These are phyloP conservation scores for Herminia tarsipennalis DNA, from an alignment of 2,888 invertebrate species.

Conservation along the genomic window DNA sequence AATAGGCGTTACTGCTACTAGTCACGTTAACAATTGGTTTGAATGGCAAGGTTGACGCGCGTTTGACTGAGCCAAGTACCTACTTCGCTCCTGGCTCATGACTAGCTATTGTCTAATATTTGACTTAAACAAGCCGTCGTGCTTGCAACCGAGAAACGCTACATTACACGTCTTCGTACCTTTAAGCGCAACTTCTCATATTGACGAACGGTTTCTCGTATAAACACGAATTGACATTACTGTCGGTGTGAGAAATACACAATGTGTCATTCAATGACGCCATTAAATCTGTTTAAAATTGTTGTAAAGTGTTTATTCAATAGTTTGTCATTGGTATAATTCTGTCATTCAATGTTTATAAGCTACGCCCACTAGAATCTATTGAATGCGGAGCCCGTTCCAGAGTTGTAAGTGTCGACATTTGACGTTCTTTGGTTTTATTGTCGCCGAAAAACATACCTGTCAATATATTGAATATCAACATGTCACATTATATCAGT, in stretches of 20 bases:
- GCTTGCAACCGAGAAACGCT: slow-evolving; percentile 24
- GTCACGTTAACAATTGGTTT: slow-evolving; percentile 49
- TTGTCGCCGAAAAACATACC: slow-evolving; percentile 26
- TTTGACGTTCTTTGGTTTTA: slow-evolving; percentile 39
- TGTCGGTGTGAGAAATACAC: slow-evolving; percentile 29
- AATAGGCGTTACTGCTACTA: slow-evolving; percentile 57
- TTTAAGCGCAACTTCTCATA: slow-evolving; percentile 14
- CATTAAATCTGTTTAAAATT: slow-evolving; percentile 41
- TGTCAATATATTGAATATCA: slow-evolving; percentile 32
- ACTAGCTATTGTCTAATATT: slow-evolving; percentile 56
- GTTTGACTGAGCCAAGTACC: slow-evolving; percentile 56
- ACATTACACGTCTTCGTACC: slow-evolving; percentile 10
- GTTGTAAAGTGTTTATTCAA: slow-evolving; percentile 40
- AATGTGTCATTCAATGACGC: slow-evolving; percentile 38
- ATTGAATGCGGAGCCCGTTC: slow-evolving; percentile 51
- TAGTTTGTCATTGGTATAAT: slow-evolving; percentile 43
- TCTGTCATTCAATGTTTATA: slow-evolving; percentile 54
- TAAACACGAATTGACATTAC: slow-evolving; percentile 20
- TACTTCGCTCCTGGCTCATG: slow-evolving; percentile 47
- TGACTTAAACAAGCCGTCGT: slow-evolving; percentile 38
- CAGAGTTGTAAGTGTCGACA: slow-evolving; percentile 52
- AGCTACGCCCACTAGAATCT: slow-evolving; percentile 53
- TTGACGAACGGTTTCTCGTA: slow-evolving; percentile 12
- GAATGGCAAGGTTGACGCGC: slow-evolving; percentile 60
- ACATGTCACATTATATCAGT: slow-evolving; percentile 21